Evolutionary conservation across 2,888 invertebrate genomes (phyloP), one percentile per base, ranked within the genome.

Genomic region (Drosophila kambysellisi): DNA sequence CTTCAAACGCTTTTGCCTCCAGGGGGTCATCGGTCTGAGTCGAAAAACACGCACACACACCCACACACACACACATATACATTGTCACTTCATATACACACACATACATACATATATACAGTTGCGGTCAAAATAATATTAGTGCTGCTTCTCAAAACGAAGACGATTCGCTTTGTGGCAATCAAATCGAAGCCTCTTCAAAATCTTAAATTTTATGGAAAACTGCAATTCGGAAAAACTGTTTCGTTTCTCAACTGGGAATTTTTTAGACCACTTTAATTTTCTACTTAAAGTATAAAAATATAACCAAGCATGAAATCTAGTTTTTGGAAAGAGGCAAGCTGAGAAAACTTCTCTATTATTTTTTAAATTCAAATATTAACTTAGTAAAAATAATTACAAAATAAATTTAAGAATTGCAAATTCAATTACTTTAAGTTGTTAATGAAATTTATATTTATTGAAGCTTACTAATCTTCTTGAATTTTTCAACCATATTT

Each of bases 11-110:
- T 61, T 46, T 43, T 41, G 69, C 72, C 78, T 60, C 59, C 50
- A 50, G 79, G 79, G 59, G 75, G 54, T 79, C 79, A 79, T 53
- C 56, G 75, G 46, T 43, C 70, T 61, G 58, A 70, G 70, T 64
- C 64, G 61, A 74, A 54, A 61, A 63, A 59, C 37, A 15, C 54
- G 41, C 50, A 50, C 50, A 54, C 56, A 56, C 48, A 50, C 35
- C 12, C 46, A 61, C 57, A 60, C 67, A 50, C 61, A 69, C 11
- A 33, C 43, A 32, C 32, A 25, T 25, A 25, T 25, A 25, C 20
- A 25, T 25, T 25, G 20, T 25, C 20, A 25, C 20, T 25, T 25
- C 20, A 25, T 25, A 25, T 25, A 58, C 35, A 54, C 41, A 41
- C 37, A 60, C 32, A 37, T 46, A 69, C 60, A 74, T 5, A n/a